A percentile compares a stretch with the other conserved stretches of the same genome.
These are phyloP conservation scores for Vimba vimba DNA, from an alignment of 2,113 vertebrate genomes.

Conservation along the genomic window DNA sequence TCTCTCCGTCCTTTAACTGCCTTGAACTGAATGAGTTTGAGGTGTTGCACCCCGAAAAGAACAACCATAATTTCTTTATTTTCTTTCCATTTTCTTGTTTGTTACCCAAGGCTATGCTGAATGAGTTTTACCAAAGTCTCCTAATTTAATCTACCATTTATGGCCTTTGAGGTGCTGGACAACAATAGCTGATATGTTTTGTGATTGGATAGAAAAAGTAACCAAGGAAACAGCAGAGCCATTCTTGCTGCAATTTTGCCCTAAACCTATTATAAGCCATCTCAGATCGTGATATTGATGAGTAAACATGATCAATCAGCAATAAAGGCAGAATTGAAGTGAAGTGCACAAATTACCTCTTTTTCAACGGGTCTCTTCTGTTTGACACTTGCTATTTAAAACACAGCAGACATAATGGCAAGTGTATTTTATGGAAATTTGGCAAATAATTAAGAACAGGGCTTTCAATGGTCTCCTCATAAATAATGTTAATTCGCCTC, in stretches of 20 bases:
- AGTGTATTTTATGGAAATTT: slow-evolving; percentile 67
- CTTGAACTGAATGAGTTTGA: slow-evolving; percentile 8
- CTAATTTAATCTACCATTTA: slow-evolving; percentile 78
- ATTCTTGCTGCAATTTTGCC: slow-evolving; percentile 66
- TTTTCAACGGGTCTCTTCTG: background rate
- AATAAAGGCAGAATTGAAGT: slow-evolving; percentile 62
- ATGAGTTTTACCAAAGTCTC: slow-evolving; percentile 70
- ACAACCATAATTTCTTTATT: slow-evolving; percentile 28
- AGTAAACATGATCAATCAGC: slow-evolving; percentile 74
- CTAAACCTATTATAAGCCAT: slow-evolving; percentile 71
- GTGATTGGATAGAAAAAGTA: slow-evolving; percentile 71
- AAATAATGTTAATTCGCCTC: slow-evolving; percentile 78
- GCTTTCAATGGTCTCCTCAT: slow-evolving; percentile 75
- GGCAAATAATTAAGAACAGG: slow-evolving; percentile 73
- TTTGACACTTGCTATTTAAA: slow-evolving; percentile 11
- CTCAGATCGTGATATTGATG: slow-evolving; percentile 62
- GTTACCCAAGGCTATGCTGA: slow-evolving; percentile 74
- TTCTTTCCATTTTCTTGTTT: slow-evolving; percentile 28
- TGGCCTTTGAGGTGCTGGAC: slow-evolving; percentile 61
- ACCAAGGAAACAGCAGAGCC: slow-evolving; percentile 75
- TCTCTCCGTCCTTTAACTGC: background rate
- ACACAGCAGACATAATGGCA: slow-evolving; percentile 39
- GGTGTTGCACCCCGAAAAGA: slow-evolving; percentile 1
- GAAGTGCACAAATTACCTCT: slow-evolving; percentile 30
- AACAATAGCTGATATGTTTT: slow-evolving; percentile 54